phyloP scores from a whole-genome alignment of 2,797 vertebrate genomes.

The Protonibea diacanthus region DNA sequence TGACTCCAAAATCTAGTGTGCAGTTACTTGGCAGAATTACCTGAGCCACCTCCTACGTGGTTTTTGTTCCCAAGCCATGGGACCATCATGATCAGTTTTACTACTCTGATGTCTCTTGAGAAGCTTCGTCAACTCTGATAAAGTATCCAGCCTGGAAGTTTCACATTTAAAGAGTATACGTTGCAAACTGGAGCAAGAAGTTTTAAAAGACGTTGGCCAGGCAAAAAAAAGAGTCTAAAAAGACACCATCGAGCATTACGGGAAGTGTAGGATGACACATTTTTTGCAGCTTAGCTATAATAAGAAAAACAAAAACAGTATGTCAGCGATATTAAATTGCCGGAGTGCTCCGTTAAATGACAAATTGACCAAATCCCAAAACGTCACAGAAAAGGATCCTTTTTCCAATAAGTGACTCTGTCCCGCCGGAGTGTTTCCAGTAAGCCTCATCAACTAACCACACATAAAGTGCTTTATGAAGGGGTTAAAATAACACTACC shows the following conservation, averaged over 20 bases:
- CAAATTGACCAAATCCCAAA: neutral
- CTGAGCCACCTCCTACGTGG: no score
- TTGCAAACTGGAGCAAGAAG: neutral
- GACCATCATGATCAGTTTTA: neutral
- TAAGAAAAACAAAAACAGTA: neutral
- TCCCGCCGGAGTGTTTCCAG: slow-evolving; percentile 48
- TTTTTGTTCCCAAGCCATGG: no score
- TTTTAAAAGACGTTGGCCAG: neutral
- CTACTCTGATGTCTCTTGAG: neutral
- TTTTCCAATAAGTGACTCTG: slow-evolving; percentile 9
- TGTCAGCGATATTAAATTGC: neutral
- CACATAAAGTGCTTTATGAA: slow-evolving; percentile 45
- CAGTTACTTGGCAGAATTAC: no score
- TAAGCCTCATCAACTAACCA: slow-evolving; percentile 37
- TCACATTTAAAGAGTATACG: neutral
- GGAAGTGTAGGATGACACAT: neutral
- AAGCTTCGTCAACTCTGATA: neutral
- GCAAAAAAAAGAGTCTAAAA: neutral
- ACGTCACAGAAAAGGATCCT: neutral
- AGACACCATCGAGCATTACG: neutral
- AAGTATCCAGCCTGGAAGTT: neutral
- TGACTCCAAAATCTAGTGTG: neutral
- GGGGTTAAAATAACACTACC: slow-evolving; percentile 58
- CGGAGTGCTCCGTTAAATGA: neutral
- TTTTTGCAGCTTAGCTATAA: neutral